A percentile compares a stretch with the other conserved stretches of the same genome.
Evolutionary conservation across 2,888 invertebrate genomes (phyloP).

Genomic region (Tetranychus piercei): DNA sequence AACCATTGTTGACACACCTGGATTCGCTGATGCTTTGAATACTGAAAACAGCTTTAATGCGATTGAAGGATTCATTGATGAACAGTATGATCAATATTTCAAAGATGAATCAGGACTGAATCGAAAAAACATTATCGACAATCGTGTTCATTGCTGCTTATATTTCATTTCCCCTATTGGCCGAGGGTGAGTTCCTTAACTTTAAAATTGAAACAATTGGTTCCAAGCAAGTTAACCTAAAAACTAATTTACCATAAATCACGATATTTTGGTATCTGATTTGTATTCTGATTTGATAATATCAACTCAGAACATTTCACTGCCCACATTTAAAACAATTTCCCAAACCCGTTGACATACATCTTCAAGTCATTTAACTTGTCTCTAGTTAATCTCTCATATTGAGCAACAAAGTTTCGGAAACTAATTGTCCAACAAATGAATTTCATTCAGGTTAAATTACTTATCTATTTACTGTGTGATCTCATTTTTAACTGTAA

Average conservation of each 20-base stretch:
- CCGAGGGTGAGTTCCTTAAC: conserved; percentile 44
- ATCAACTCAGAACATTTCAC: not conserved
- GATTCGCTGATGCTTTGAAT: conserved; percentile 80
- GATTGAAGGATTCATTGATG: conserved; percentile 76
- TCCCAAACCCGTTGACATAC: not conserved
- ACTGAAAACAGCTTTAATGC: conserved; percentile 84
- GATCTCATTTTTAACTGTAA: too few relatives aligned
- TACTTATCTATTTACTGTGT: too few relatives aligned
- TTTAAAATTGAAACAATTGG: conserved; percentile 8
- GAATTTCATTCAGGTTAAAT: too few relatives aligned
- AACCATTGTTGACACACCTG: conserved; percentile 85
- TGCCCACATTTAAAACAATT: not conserved
- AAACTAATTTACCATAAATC: not conserved
- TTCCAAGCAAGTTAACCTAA: conserved; percentile 8
- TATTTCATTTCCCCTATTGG: conserved; percentile 37
- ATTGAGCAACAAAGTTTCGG: too few relatives aligned
- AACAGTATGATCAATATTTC: conserved; percentile 51
- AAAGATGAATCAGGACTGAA: conserved; percentile 39
- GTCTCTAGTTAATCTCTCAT: not conserved
- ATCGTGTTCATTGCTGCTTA: conserved; percentile 38
- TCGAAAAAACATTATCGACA: conserved; percentile 37
- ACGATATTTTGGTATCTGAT: not conserved
- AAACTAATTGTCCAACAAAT: too few relatives aligned
- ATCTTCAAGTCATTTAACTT: not conserved
- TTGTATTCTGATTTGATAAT: not conserved